phyloP scores from a whole-genome alignment of 2,797 vertebrate species.

The Florisuga fusca region DNA sequence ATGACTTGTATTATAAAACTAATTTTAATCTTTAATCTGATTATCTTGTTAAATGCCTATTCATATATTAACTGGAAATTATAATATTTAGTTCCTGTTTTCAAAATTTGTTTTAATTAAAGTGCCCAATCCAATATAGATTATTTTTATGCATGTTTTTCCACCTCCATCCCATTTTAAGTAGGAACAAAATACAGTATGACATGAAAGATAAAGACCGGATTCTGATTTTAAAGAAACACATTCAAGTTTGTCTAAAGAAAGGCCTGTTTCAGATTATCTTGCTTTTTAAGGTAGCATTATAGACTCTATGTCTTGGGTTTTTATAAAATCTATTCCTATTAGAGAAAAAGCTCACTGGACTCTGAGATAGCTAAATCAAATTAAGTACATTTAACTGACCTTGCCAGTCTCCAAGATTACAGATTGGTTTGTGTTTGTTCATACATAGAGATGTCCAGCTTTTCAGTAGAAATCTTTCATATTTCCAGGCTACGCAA shows the following conservation, averaged over 20 bases:
- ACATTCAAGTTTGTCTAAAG: neutral
- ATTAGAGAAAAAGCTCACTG: neutral
- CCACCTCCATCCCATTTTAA: neutral
- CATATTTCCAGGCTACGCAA: neutral
- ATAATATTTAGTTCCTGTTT: neutral
- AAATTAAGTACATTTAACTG: neutral
- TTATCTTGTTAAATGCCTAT: constrained; percentile 2
- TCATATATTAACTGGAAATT: neutral
- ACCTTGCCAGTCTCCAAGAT: neutral
- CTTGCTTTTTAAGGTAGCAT: neutral
- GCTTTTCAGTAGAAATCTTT: neutral
- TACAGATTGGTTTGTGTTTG: neutral
- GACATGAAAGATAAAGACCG: neutral
- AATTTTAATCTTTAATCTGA: constrained; percentile 1
- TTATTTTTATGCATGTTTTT: neutral
- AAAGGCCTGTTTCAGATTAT: neutral
- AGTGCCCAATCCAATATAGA: neutral
- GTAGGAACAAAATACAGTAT: neutral
- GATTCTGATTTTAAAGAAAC: neutral
- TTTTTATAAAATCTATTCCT: constrained; percentile 8
- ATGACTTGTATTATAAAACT: neutral
- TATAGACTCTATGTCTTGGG: neutral
- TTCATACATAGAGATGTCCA: neutral
- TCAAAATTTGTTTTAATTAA: constrained; percentile 12
- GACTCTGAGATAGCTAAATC: neutral